Percentiles rank a stretch among this genome's conserved stretches.
phyloP scores from a whole-genome alignment of 2,113 vertebrate species.

The Philantomba maxwellii region DNA sequence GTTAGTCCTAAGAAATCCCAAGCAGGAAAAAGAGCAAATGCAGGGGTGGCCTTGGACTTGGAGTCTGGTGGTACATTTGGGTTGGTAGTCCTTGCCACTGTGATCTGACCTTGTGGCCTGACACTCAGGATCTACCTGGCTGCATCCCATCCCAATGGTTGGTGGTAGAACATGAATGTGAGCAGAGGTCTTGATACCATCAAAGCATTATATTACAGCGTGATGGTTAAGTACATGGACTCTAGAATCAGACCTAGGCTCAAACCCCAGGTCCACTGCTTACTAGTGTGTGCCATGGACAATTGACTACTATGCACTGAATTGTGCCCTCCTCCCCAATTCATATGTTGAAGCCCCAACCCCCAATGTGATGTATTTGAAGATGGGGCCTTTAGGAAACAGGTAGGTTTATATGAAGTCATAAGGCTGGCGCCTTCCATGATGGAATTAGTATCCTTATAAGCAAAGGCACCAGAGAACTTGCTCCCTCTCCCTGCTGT shows the following conservation, averaged over 20 bases:
- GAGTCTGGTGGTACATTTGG: background rate
- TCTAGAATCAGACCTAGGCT: background rate
- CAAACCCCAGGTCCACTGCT: background rate
- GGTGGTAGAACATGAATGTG: background rate
- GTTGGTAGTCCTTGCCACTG: background rate
- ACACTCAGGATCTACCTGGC: background rate
- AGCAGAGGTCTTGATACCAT: background rate
- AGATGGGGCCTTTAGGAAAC: background rate
- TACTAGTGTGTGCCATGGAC: background rate
- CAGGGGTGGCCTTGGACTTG: background rate
- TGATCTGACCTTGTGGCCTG: background rate
- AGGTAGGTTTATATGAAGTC: background rate
- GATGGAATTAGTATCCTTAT: background rate
- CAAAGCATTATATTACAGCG: background rate
- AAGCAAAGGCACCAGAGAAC: background rate
- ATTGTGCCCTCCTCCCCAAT: background rate
- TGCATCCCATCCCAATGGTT: background rate
- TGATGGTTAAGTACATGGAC: background rate
- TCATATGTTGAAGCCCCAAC: background rate
- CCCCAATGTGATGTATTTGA: background rate
- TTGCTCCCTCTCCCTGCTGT: background rate
- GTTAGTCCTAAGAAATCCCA: background rate
- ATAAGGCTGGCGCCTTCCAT: background rate
- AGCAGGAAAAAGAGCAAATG: background rate
- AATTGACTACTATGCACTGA: background rate